Conservation (phyloP, 2,113 vertebrate genomes). For the Corythornis madagascariensis region DNA sequence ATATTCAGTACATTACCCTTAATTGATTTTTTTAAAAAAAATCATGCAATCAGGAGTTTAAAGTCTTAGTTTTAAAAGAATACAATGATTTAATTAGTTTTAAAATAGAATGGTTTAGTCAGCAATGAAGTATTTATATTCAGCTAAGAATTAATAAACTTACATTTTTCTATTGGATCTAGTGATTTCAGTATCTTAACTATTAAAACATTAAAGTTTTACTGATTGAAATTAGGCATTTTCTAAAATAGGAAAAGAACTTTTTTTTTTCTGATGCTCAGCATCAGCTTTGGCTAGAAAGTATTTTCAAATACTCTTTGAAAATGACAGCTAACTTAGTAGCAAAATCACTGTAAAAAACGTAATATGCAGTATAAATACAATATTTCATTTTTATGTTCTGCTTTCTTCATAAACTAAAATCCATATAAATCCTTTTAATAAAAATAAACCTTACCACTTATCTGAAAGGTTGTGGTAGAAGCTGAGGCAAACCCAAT, state of each 20-base stretch:
- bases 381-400: background rate
- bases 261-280: background rate
- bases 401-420: background rate
- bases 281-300: background rate
- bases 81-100: constrained; percentile 44
- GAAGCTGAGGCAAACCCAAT: constrained; percentile 41
- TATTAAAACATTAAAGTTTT: background rate
- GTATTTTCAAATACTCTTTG: background rate
- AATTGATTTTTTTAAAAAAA: background rate
- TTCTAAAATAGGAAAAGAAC: background rate
- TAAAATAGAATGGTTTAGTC: constrained; percentile 30
- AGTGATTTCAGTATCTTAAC: constrained; percentile 2
- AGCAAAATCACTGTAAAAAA: background rate
- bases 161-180: background rate
- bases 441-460: constrained; percentile 66
- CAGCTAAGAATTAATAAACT: constrained; percentile 35
- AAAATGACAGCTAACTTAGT: background rate
- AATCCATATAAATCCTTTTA: background rate
- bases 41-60: background rate
- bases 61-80: constrained; percentile 5
- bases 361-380: background rate
- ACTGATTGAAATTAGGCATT: background rate
- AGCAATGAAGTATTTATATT: constrained; percentile 41
- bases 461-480: constrained; percentile 68
- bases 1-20: background rate